A percentile compares a stretch with the other conserved stretches of the same genome.
Evolutionary conservation across 1,140 invertebrate species (phyloP).

Genomic region (Pteromalus puparum): DNA sequence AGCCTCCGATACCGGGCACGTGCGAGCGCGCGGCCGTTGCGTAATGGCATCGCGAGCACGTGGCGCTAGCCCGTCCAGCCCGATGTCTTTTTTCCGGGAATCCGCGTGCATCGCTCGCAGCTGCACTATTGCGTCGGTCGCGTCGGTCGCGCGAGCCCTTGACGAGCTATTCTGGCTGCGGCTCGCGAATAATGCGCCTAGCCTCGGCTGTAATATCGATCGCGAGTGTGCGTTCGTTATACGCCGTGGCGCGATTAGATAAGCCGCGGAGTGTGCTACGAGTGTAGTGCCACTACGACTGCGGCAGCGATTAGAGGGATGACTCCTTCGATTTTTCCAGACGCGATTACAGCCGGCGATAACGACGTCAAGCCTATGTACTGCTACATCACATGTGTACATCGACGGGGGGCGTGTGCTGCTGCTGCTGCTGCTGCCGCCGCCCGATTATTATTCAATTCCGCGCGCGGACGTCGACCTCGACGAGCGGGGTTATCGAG

Average conservation of each 20-base stretch:
- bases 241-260: conserved; percentile 18
- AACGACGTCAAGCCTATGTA: background rate
- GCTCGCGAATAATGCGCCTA: too few relatives aligned
- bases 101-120: background rate
- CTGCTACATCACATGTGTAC: background rate
- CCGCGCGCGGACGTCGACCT: conserved; percentile 14
- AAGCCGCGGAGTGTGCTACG: background rate
- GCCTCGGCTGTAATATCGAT: too few relatives aligned
- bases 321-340: conserved; percentile 37
- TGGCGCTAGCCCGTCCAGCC: conserved; percentile 40
- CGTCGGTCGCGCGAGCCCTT: background rate
- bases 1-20: background rate
- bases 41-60: conserved; percentile 56
- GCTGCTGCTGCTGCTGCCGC: background rate
- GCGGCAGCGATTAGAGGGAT: conserved; percentile 41
- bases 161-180: background rate
- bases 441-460: conserved; percentile 38
- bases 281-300: conserved; percentile 15
- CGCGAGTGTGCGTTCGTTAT: background rate
- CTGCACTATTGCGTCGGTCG: background rate
- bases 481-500: conserved; percentile 2
- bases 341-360: conserved; percentile 16
- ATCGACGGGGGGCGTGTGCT: conserved; percentile 18
- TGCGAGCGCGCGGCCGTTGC: background rate
- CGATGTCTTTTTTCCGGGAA: background rate